Evolutionary conservation across 1,140 invertebrate species (phyloP).

Genomic region (Triops longicaudatus): DNA sequence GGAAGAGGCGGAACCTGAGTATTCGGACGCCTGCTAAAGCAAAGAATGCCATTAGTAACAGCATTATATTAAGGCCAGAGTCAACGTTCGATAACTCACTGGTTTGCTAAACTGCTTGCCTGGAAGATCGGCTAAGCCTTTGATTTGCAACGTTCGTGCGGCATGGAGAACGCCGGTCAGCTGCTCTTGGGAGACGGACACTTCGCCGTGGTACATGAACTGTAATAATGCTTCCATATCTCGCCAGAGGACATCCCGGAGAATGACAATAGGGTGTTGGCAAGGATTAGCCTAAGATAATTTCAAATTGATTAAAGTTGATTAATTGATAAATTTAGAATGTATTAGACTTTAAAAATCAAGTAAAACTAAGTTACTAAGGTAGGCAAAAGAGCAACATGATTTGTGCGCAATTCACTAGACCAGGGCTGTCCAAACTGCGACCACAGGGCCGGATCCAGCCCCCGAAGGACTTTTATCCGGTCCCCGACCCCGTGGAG

Average conservation of each 20-base stretch:
- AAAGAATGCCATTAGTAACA: background rate
- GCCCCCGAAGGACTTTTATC: too few relatives aligned
- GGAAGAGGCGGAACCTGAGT: constrained; percentile 21
- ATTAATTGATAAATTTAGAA: background rate
- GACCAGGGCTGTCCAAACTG: too few relatives aligned
- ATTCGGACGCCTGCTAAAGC: constrained; percentile 17
- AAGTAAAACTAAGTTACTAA: background rate
- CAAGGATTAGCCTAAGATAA: constrained; percentile 69
- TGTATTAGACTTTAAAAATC: too few relatives aligned
- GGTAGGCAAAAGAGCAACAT: background rate
- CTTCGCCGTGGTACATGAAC: constrained; percentile 93
- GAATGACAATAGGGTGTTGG: constrained; percentile 85
- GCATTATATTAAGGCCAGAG: background rate
- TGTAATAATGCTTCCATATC: constrained; percentile 83
- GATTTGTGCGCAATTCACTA: too few relatives aligned
- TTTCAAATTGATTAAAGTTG: constrained; percentile 29
- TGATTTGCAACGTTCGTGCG: constrained; percentile 79
- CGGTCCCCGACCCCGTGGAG: too few relatives aligned
- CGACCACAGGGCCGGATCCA: too few relatives aligned
- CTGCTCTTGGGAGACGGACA: constrained; percentile 82
- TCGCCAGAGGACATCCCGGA: constrained; percentile 75
- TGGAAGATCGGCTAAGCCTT: constrained; percentile 76
- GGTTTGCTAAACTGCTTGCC: constrained; percentile 37
- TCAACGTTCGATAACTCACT: constrained; percentile 20
- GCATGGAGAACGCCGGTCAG: constrained; percentile 78